These are phyloP conservation scores for Spilarctia lutea DNA, from an alignment of 2,888 invertebrate species.

Conservation along the genomic window DNA sequence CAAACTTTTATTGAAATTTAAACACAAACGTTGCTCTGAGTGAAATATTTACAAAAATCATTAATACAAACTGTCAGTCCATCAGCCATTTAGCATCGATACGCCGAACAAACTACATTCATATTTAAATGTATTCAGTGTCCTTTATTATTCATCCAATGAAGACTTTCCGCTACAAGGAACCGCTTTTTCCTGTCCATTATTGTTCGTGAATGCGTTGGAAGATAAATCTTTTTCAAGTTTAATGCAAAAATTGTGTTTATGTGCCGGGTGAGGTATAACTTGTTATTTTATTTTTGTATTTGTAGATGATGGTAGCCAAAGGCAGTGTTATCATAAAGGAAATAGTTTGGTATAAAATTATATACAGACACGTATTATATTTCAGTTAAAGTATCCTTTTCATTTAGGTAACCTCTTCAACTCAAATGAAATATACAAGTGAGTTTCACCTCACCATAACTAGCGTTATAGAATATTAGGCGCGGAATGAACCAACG, in stretches of 20 bases:
- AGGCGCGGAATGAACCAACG: too few species aligned
- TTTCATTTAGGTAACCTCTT: too few species aligned
- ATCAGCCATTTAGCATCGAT: conserved; percentile 41
- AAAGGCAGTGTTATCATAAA: conserved; percentile 3
- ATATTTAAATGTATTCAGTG: conserved; percentile 61
- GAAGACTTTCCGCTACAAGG: conserved; percentile 61
- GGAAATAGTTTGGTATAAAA: conserved; percentile 4
- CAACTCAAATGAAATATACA: too few species aligned
- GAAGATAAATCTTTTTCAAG: conserved; percentile 65
- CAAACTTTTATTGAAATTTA: neutral
- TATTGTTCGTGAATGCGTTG: conserved; percentile 59
- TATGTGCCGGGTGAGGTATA: conserved; percentile 36
- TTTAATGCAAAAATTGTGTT: conserved; percentile 71
- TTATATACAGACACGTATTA: neutral
- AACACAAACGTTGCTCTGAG: neutral
- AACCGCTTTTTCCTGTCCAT: conserved; percentile 66
- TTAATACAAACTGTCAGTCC: conserved; percentile 18
- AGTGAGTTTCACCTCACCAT: too few species aligned
- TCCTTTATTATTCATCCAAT: conserved; percentile 57
- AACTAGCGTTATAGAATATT: too few species aligned
- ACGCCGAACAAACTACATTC: conserved; percentile 52
- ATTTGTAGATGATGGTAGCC: neutral
- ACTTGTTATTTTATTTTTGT: conserved; percentile 12
- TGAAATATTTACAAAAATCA: conserved; percentile 2
- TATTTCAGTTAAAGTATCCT: neutral